Evolutionary conservation across 2,888 invertebrate species (phyloP).

Genomic region (Nowickia ferox): DNA sequence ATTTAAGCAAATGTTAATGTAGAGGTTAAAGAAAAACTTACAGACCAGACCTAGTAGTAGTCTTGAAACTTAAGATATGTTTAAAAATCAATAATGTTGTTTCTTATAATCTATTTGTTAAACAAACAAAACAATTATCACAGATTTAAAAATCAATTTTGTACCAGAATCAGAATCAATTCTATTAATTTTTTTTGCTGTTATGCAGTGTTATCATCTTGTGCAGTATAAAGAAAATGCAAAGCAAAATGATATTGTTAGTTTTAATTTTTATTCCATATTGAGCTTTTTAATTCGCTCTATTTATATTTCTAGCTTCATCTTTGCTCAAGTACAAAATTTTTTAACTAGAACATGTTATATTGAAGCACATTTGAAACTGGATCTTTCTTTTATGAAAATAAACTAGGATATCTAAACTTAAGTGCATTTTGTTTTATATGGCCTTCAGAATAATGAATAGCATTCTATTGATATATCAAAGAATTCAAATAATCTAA

Average conservation of each 20-base stretch:
- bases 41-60: too few species aligned
- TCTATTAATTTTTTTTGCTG: too few species aligned
- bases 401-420: background rate
- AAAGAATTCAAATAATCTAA: background rate
- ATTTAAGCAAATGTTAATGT: too few species aligned
- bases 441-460: background rate
- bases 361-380: background rate
- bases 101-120: too few species aligned
- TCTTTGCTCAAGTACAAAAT: background rate
- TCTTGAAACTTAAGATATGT: too few species aligned
- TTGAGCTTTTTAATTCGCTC: slow-evolving; percentile 5
- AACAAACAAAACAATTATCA: too few species aligned
- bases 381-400: background rate
- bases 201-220: too few species aligned
- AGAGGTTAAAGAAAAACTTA: too few species aligned
- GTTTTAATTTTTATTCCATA: background rate
- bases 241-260: slow-evolving; percentile 4
- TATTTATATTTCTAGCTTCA: slow-evolving; percentile 8
- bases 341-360: slow-evolving; percentile 4
- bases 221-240: too few species aligned
- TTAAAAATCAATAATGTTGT: too few species aligned
- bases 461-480: background rate
- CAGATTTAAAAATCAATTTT: too few species aligned
- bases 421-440: background rate
- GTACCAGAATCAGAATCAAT: too few species aligned